These are phyloP conservation scores for Spheniscus mendiculus DNA, from an alignment of 2,113 vertebrate genomes.

Conservation along the genomic window DNA sequence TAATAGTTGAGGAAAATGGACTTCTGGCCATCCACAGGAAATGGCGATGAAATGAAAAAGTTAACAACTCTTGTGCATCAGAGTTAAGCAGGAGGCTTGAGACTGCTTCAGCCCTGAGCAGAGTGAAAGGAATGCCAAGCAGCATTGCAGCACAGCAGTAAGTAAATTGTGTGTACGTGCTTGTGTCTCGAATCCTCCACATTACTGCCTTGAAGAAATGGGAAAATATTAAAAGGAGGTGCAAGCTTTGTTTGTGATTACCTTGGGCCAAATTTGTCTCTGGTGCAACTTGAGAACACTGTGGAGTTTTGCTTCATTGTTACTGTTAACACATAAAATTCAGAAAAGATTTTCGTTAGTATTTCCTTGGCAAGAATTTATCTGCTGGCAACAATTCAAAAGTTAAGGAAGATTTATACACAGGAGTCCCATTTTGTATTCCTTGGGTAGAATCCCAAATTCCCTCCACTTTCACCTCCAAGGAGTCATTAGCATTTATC, in stretches of 20 bases:
- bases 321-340: neutral
- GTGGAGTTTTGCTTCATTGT: neutral
- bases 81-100: neutral
- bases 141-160: neutral
- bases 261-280: accelerated
- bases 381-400: neutral
- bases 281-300: neutral
- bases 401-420: constrained; percentile 10
- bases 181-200: neutral
- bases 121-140: neutral
- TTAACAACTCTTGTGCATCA: neutral
- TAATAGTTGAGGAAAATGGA: neutral
- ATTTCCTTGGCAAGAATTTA: neutral
- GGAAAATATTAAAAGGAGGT: neutral
- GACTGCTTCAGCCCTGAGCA: neutral
- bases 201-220: neutral
- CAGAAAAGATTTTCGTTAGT: neutral
- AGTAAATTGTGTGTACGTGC: neutral
- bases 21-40: neutral
- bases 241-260: neutral
- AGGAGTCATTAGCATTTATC: constrained; percentile 22
- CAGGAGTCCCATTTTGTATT: neutral
- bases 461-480: neutral
- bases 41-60: neutral
- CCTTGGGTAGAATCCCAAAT: constrained; percentile 43